Conservation (phyloP, 53 echinoderm and acorn worm genomes). For the Echinarachnius parma region DNA sequence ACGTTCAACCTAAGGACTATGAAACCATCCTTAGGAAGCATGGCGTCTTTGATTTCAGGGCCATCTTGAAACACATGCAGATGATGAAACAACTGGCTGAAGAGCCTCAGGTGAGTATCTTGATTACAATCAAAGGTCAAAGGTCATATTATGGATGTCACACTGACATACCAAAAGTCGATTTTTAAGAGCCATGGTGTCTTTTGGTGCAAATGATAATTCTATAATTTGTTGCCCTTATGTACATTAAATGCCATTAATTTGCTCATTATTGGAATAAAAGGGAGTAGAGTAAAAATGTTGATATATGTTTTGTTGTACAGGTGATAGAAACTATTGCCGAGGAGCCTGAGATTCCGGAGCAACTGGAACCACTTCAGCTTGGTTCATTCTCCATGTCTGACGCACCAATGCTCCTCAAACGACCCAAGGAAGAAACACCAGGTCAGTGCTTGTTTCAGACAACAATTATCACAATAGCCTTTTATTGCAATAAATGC, state of each 20-base stretch:
- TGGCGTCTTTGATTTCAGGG: constrained; percentile 88
- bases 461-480: too few relatives aligned
- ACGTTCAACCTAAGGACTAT: constrained; percentile 78
- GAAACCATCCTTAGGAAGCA: constrained; percentile 73
- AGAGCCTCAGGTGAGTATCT: constrained; percentile 37
- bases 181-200: too few relatives aligned
- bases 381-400: constrained; percentile 23
- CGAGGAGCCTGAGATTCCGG: constrained; percentile 36
- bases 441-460: constrained; percentile 6
- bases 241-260: too few relatives aligned
- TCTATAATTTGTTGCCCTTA: too few relatives aligned
- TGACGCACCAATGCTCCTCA: constrained; percentile 22
- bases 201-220: too few relatives aligned
- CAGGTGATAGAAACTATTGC: constrained; percentile 18
- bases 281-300: too few relatives aligned
- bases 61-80: constrained; percentile 79
- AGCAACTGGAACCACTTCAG: constrained; percentile 19
- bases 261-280: too few relatives aligned
- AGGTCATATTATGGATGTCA: too few relatives aligned
- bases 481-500: too few relatives aligned
- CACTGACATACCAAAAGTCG: too few relatives aligned
- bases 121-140: too few relatives aligned
- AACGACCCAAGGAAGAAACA: constrained; percentile 9
- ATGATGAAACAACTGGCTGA: constrained; percentile 65
- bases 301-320: too few relatives aligned